Percentiles rank a stretch among this genome's conserved stretches.
These are phyloP conservation scores for Murina feae DNA, from an alignment of 2,113 vertebrate genomes.

Conservation along the genomic window DNA sequence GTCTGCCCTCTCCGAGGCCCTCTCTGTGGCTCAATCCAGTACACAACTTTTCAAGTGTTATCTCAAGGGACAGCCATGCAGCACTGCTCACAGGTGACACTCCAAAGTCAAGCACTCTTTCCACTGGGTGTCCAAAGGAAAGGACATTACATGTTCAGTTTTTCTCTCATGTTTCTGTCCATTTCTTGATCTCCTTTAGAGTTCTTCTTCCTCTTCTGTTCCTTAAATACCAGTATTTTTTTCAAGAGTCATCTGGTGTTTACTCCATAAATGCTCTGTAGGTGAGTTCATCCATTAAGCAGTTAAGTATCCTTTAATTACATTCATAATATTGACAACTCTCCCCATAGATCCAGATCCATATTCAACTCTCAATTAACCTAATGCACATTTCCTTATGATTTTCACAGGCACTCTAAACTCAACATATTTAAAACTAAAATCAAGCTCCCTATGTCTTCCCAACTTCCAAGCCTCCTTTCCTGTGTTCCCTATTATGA, in stretches of 20 bases:
- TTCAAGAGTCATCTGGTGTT: neutral
- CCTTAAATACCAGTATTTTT: neutral
- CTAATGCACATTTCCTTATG: neutral
- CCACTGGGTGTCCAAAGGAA: neutral
- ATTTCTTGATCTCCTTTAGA: neutral
- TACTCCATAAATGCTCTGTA: neutral
- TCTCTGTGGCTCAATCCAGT: neutral
- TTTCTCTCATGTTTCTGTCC: neutral
- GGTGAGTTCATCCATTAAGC: neutral
- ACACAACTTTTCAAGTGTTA: neutral
- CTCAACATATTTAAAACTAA: neutral
- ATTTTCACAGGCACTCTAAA: conserved; percentile 28
- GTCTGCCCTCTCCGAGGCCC: neutral
- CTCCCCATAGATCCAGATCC: neutral
- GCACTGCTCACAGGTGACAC: neutral
- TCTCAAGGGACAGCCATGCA: neutral
- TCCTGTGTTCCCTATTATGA: neutral
- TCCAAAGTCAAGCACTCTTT: neutral
- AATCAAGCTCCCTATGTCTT: neutral
- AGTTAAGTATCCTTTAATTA: conserved; percentile 30
- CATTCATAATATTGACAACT: neutral
- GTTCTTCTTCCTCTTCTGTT: neutral
- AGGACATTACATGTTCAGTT: neutral
- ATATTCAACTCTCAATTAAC: conserved; percentile 1
- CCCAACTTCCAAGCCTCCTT: neutral